Conservation (phyloP, 2,113 vertebrate genomes). For the Onychorhynchus coronatus region DNA sequence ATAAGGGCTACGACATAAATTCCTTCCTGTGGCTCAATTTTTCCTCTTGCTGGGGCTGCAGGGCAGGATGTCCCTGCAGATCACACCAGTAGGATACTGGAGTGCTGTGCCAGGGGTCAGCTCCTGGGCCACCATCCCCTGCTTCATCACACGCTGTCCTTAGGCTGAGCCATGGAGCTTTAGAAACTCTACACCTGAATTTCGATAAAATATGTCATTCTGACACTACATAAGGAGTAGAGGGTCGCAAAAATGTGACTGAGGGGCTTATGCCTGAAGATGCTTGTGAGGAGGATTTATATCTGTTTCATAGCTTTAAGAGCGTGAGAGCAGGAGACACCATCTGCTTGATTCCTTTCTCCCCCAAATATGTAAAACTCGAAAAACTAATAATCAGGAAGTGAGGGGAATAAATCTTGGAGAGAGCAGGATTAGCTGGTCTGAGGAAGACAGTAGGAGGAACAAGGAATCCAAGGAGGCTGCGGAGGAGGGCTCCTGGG, state of each 20-base stretch:
- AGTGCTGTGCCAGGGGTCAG: not conserved
- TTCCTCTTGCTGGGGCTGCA: not conserved
- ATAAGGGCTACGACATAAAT: accelerated
- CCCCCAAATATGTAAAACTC: not conserved
- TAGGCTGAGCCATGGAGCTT: not conserved
- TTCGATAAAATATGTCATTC: not conserved
- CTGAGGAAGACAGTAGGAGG: not conserved
- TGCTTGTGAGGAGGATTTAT: not conserved
- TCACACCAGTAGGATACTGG: not conserved
- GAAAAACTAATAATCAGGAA: not conserved
- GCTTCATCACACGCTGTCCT: not conserved
- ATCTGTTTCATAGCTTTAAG: not conserved
- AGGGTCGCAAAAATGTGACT: not conserved
- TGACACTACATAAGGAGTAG: not conserved
- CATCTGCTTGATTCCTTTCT: not conserved
- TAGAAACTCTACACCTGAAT: not conserved
- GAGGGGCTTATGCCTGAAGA: not conserved
- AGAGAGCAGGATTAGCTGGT: not conserved
- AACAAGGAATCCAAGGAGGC: not conserved
- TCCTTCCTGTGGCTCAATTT: not conserved
- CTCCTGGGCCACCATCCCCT: not conserved
- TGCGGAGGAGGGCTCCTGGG: not conserved
- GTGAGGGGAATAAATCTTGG: not conserved
- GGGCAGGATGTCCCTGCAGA: not conserved
- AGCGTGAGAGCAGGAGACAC: not conserved